A percentile compares a stretch with the other conserved stretches of the same genome.
Evolutionary conservation across 1,140 invertebrate genomes (phyloP).

Genomic region (Nylanderia fulva): DNA sequence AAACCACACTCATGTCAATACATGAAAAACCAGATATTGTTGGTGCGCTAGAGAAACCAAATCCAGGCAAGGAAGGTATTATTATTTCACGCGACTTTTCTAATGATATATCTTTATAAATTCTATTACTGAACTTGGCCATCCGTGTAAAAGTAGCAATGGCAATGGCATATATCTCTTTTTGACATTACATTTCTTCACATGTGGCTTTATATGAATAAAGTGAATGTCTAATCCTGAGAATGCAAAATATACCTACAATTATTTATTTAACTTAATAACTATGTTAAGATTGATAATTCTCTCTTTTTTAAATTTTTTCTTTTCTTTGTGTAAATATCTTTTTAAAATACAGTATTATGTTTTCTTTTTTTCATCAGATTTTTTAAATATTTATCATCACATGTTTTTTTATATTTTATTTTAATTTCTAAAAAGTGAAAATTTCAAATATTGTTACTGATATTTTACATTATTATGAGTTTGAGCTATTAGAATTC

Average conservation of each 20-base stretch:
- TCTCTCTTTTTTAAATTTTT: too few species aligned
- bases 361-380: too few species aligned
- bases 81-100: slow-evolving; percentile 88
- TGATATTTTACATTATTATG: too few species aligned
- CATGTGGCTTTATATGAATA: slow-evolving; percentile 86
- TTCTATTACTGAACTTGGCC: slow-evolving; percentile 95
- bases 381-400: too few species aligned
- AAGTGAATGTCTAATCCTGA: slow-evolving; percentile 90
- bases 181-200: slow-evolving; percentile 69
- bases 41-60: slow-evolving; percentile 88
- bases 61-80: slow-evolving; percentile 92
- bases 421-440: too few species aligned
- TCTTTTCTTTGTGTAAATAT: too few species aligned
- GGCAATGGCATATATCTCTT: slow-evolving; percentile 88
- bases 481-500: too few species aligned
- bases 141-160: slow-evolving; percentile 93
- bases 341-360: too few species aligned
- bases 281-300: too few species aligned
- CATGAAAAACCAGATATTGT: slow-evolving; percentile 66
- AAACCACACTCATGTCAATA: slow-evolving; percentile 88
- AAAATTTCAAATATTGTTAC: too few species aligned
- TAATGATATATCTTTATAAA: slow-evolving; percentile 92
- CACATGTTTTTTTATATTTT: too few species aligned
- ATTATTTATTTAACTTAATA: background rate
- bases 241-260: background rate